phyloP scores from a whole-genome alignment of 2,797 vertebrate species.

The Xenops minutus region DNA sequence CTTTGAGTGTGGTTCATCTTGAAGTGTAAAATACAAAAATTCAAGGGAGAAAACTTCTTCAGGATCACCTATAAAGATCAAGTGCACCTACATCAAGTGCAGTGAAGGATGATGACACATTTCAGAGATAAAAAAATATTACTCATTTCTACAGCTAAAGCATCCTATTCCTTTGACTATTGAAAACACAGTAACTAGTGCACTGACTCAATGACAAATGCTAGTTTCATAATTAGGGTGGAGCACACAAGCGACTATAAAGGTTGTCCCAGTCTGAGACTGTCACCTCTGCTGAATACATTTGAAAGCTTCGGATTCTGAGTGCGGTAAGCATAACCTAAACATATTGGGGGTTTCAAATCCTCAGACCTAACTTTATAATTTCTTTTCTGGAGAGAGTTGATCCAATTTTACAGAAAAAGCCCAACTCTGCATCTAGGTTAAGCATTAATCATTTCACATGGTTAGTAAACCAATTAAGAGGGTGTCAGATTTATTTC shows the following conservation, averaged over 20 bases:
- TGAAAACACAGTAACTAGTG: not conserved
- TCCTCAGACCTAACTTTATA: not conserved
- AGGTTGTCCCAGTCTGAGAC: slow-evolving; percentile 4
- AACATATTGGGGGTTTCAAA: not conserved
- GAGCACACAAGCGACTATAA: slow-evolving; percentile 72
- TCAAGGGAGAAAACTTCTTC: not conserved
- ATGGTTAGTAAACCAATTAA: not conserved
- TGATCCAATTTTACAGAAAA: not conserved
- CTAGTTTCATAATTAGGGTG: slow-evolving; percentile 70
- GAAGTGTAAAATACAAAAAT: not conserved
- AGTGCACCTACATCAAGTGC: not conserved
- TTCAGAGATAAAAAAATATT: not conserved
- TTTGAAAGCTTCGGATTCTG: not conserved
- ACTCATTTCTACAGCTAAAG: not conserved
- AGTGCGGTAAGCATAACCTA: slow-evolving; percentile 60
- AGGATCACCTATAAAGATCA: not conserved
- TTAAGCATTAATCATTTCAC: not conserved
- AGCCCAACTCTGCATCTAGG: not conserved
- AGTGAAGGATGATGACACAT: not conserved
- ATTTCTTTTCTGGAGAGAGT: not conserved
- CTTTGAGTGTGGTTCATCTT: not conserved
- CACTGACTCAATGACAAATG: slow-evolving; percentile 58
- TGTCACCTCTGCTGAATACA: not conserved
- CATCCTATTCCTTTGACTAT: not conserved
- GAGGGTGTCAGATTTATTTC: not conserved